These are phyloP conservation scores for Orestias chungarensis DNA, from an alignment of 2,797 vertebrate species.

Conservation along the genomic window DNA sequence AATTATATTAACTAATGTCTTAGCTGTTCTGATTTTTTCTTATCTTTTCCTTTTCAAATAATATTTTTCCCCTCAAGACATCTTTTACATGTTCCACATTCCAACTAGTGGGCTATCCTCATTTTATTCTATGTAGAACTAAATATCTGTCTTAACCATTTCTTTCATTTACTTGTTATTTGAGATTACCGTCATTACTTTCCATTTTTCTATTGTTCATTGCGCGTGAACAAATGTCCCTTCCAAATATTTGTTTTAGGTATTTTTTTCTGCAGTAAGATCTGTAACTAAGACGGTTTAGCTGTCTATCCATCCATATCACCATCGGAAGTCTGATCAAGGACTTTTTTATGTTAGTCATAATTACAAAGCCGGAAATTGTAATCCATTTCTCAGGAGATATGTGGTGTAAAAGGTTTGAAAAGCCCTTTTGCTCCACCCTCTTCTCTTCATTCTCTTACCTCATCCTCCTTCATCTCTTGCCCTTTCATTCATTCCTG, in stretches of 20 bases:
- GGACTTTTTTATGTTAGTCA: constrained; percentile 1
- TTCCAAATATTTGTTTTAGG: too few relatives aligned
- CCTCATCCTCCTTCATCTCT: constrained; percentile 61
- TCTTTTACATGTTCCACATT: too few relatives aligned
- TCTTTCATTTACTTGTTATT: too few relatives aligned
- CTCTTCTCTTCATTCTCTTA: constrained; percentile 56
- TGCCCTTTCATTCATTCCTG: constrained; percentile 58
- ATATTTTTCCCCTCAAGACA: too few relatives aligned
- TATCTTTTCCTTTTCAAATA: too few relatives aligned
- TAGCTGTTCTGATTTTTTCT: too few relatives aligned
- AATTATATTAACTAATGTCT: too few relatives aligned
- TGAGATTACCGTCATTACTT: too few relatives aligned
- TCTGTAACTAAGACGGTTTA: not conserved
- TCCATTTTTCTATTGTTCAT: too few relatives aligned
- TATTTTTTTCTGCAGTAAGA: not conserved
- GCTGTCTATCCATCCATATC: not conserved
- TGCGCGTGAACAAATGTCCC: not conserved
- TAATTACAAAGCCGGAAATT: not conserved
- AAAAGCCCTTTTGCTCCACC: constrained; percentile 29
- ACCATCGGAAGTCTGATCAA: not conserved
- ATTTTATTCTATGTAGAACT: too few relatives aligned
- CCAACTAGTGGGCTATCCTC: too few relatives aligned
- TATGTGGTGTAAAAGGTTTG: not conserved
- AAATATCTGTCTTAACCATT: too few relatives aligned
- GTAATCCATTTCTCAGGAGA: not conserved